phyloP scores from a whole-genome alignment of 2,113 vertebrate species.

The Varanus salvator region DNA sequence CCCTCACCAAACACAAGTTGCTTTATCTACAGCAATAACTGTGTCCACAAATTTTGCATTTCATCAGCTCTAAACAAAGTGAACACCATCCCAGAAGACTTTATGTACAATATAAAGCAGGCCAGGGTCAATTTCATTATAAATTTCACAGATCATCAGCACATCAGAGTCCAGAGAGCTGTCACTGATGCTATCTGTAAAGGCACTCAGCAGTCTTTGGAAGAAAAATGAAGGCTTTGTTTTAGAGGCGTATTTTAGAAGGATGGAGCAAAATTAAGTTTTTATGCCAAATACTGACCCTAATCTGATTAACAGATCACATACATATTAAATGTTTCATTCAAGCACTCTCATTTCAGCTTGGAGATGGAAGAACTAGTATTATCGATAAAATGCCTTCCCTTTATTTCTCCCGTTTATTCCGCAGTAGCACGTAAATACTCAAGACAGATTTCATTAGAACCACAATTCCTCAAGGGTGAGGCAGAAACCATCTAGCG shows the following conservation, averaged over 20 bases:
- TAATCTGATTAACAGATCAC: neutral
- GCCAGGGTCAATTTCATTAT: neutral
- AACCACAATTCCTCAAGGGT: neutral
- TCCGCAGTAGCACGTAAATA: neutral
- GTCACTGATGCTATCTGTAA: neutral
- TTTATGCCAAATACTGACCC: neutral
- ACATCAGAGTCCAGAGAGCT: neutral
- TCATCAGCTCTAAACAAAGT: neutral
- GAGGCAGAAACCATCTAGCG: neutral
- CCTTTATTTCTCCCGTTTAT: neutral
- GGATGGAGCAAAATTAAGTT: neutral
- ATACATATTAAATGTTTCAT: neutral
- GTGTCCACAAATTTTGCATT: neutral
- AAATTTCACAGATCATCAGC: neutral
- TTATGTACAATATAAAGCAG: neutral
- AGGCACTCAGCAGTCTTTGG: neutral
- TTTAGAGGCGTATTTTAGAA: neutral
- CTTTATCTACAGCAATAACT: neutral
- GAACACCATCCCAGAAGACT: neutral
- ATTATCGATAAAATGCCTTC: neutral
- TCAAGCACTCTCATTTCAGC: neutral
- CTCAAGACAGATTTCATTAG: conserved; percentile 13
- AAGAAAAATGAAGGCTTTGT: neutral
- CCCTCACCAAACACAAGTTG: neutral
- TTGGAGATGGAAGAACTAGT: neutral